Evolutionary conservation across 2,113 vertebrate species (phyloP), one percentile per base, ranked within the genome.

Genomic region (Sitta europaea): DNA sequence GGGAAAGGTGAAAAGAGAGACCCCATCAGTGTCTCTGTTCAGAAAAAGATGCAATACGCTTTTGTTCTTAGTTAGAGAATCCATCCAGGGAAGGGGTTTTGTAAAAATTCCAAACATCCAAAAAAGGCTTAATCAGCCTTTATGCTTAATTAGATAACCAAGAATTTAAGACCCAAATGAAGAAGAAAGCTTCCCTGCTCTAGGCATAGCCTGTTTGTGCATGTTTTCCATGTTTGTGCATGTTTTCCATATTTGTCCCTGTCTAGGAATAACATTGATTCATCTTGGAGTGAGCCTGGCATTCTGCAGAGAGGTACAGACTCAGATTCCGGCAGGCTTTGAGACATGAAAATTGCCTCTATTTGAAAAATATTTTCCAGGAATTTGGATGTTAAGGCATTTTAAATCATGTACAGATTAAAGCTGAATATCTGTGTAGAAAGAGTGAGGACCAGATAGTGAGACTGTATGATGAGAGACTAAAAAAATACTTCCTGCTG

Each of bases 21-120:
- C 21, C 3, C 14, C 25, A 28, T 40, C 11, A 33, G 1, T 54
- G 5, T 0, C 36, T 23, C 10, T 43, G 4, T 51, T 80, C 12
- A 51, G 24, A 86, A 27, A 57, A 89, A 63, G 31, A 21, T 40
- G 5, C 3, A 33, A 8, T 53, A n/a, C 38, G 21, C 78, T 17
- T 40, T 40, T 14, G 65, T 53, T 11, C 40, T 48, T 75, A 59
- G 57, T 65, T 59, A 62, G 15, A 50, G 12, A 94, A 68, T 58
- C 28, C 6, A 40, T 13, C 11, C 6, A 57, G 14, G 5, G 21
- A 88, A 79, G 3, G 4, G 11, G 4, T 12, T 92, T 82, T 27
- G 62, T n/a, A 68, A 94, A 72, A 38, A 68, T 23, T 7, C 10
- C 6, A 58, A 48, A 28, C 8, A 75, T 4, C 2, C 6, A 9